Evolutionary conservation across 2,888 invertebrate genomes (phyloP).

Genomic region (Thera britannica): DNA sequence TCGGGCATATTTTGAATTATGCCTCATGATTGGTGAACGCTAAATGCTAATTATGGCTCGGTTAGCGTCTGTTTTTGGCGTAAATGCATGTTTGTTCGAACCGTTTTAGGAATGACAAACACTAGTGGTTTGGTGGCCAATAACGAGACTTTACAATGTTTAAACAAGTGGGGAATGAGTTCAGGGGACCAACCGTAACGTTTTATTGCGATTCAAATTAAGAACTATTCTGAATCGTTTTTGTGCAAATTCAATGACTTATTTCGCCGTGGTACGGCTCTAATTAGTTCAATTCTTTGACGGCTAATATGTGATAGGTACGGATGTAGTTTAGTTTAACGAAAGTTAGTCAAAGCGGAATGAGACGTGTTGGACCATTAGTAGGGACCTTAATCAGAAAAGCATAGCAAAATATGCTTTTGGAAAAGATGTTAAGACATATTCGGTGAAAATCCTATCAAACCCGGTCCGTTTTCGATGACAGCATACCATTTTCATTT

Average conservation of each 20-base stretch:
- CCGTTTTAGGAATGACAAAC: slow-evolving; percentile 46
- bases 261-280: too few species aligned
- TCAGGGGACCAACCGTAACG: neutral
- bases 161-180: slow-evolving; percentile 1
- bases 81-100: slow-evolving; percentile 39
- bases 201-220: neutral
- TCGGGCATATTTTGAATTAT: slow-evolving; percentile 50
- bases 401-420: too few species aligned
- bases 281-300: too few species aligned
- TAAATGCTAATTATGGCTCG: slow-evolving; percentile 60
- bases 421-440: too few species aligned
- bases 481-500: too few species aligned
- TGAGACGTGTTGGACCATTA: too few species aligned
- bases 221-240: neutral
- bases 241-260: neutral
- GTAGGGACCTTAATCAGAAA: too few species aligned
- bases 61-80: slow-evolving; percentile 65
- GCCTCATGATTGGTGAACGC: slow-evolving; percentile 56
- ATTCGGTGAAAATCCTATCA: too few species aligned
- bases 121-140: slow-evolving; percentile 28
- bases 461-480: too few species aligned
- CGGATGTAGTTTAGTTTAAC: too few species aligned
- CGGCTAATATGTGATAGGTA: too few species aligned
- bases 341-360: too few species aligned
- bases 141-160: slow-evolving; percentile 15